Base-by-base conservation (phyloP, 1,140 invertebrate species). In the Pachypeltis micranthus region DNA sequence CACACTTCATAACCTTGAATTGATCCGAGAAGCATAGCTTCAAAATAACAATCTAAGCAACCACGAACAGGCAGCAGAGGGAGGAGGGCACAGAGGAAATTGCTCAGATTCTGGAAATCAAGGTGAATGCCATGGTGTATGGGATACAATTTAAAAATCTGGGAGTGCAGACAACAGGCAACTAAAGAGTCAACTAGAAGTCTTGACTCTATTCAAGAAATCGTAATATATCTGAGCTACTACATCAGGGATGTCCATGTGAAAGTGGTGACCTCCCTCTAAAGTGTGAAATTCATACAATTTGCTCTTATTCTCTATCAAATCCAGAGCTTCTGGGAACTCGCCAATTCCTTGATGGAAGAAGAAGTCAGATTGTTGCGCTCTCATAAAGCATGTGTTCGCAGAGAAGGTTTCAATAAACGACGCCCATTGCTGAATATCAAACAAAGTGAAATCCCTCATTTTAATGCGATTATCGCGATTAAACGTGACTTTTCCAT, bases 241-340 rank as follows among this genome's bases (percentile, higher is more conserved):
- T 70, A 76, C 81, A 65, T 86, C 81, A 3, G 89, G 86, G 47
- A 85, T 76, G 62, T 87, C 88, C 47, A 94, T 76, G 70, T 93
- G 91, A 2, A 91, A 79, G 70, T 93, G 90, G 77, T 93, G 90
- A 2, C 83, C 85, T 1, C 90, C 90, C 51, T 85, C 79, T 0
- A 93, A 82, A 70, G 84, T 79, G 27, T 83, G 76, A 64, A 83
- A 86, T 34, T 81, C 77, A 64, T 90, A 83, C 59, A 77, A 78
- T 28, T 70, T 73, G 0, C 86, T 78, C 23, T 69, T 73, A 44
- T 79, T 65, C 71, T 81, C 81, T 47, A 91, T 79, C 56, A 80
- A 76, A 26, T 86, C 78, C 21, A 90, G 71, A 16, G 89, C 79
- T 54, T 79, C 70, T 10, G 67, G 67, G 1, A 80, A 68, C 68